Evolutionary conservation across 2,797 vertebrate species (phyloP).

Genomic region (Propithecus deckenii): DNA sequence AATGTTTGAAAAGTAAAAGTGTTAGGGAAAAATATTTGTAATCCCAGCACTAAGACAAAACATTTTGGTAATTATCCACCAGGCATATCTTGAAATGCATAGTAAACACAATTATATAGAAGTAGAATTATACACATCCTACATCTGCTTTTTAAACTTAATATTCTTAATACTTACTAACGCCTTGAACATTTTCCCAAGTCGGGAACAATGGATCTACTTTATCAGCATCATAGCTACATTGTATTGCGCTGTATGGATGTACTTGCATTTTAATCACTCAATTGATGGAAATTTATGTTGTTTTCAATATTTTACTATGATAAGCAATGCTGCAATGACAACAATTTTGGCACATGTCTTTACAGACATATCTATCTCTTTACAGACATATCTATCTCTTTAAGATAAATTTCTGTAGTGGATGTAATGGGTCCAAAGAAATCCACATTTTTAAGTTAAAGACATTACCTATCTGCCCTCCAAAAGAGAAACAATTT

Average conservation of each 20-base stretch:
- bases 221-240: background rate
- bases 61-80: background rate
- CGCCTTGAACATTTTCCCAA: background rate
- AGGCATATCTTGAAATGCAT: background rate
- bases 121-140: background rate
- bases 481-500: background rate
- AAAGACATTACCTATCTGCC: background rate
- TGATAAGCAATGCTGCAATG: background rate
- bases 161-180: background rate
- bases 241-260: background rate
- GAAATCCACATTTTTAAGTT: background rate
- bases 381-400: background rate
- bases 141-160: background rate
- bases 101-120: background rate
- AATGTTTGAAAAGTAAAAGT: constrained; percentile 18
- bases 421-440: background rate
- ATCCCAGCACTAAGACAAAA: background rate
- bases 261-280: background rate
- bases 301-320: background rate
- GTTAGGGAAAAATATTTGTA: background rate
- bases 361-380: background rate
- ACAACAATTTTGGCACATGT: background rate
- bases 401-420: background rate
- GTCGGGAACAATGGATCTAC: background rate
- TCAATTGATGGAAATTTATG: background rate